A percentile compares a stretch with the other conserved stretches of the same genome.
phyloP scores from a whole-genome alignment of 2,888 invertebrate genomes.

The Ormyrus thymus region DNA sequence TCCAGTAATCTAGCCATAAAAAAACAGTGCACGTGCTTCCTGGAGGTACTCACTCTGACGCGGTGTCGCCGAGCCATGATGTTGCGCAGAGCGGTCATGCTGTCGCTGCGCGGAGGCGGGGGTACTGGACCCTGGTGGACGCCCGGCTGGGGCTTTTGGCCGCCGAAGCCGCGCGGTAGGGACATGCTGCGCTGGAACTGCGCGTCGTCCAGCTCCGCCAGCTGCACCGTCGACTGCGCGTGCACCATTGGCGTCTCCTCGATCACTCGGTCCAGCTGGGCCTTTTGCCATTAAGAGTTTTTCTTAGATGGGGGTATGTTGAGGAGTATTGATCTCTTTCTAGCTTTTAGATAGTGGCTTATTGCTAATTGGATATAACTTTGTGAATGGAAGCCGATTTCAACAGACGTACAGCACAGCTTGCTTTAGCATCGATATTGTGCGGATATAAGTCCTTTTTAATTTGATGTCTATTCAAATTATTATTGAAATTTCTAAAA shows the following conservation, averaged over 20 bases:
- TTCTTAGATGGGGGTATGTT: too few relatives aligned
- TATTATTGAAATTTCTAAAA: slow-evolving; percentile 7
- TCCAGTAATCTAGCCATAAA: slow-evolving; percentile 29
- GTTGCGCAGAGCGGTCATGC: slow-evolving; percentile 72
- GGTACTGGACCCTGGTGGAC: slow-evolving; percentile 68
- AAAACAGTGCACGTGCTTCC: not conserved
- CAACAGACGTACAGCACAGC: too few relatives aligned
- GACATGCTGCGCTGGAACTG: slow-evolving; percentile 75
- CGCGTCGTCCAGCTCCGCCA: slow-evolving; percentile 67
- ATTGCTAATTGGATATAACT: too few relatives aligned
- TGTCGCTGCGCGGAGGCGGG: slow-evolving; percentile 74
- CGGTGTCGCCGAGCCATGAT: slow-evolving; percentile 72
- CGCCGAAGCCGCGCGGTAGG: slow-evolving; percentile 74
- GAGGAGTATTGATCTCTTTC: too few relatives aligned
- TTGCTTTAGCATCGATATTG: too few relatives aligned
- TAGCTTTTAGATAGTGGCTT: too few relatives aligned
- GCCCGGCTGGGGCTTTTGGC: slow-evolving; percentile 64
- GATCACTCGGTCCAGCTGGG: slow-evolving; percentile 67
- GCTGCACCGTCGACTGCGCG: slow-evolving; percentile 67
- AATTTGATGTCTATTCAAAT: not conserved
- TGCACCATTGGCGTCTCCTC: slow-evolving; percentile 66
- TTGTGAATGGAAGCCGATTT: too few relatives aligned
- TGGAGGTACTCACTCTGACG: slow-evolving; percentile 66
- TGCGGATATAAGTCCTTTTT: too few relatives aligned
- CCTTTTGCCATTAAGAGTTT: slow-evolving; percentile 44